Evolutionary conservation across 2,888 invertebrate species (phyloP).

Genomic region (Caenorhabditis afra): DNA sequence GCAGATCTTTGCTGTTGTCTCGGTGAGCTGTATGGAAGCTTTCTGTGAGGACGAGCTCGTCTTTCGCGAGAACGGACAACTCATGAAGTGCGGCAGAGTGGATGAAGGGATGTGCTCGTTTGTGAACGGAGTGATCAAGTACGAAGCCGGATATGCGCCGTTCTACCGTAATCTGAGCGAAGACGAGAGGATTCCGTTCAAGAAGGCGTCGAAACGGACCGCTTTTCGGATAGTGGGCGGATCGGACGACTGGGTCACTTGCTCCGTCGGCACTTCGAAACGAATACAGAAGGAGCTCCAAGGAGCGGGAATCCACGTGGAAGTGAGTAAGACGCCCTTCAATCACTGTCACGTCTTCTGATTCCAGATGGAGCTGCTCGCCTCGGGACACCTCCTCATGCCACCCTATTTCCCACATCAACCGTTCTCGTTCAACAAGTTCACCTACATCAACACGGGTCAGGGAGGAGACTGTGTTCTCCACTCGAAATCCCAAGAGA

Average conservation of each 20-base stretch:
- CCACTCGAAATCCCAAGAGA: slow-evolving; percentile 49
- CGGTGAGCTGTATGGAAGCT: slow-evolving; percentile 14
- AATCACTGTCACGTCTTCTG: too few species aligned
- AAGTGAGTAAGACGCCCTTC: too few species aligned
- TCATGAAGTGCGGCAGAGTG: slow-evolving; percentile 4
- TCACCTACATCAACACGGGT: slow-evolving; percentile 24
- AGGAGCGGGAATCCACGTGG: slow-evolving; percentile 47
- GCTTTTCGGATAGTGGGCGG: slow-evolving; percentile 26
- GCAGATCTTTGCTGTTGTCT: slow-evolving; percentile 8
- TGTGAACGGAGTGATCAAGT: slow-evolving; percentile 8
- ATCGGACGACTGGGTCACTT: slow-evolving; percentile 6
- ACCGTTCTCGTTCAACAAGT: slow-evolving; percentile 29
- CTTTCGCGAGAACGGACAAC: slow-evolving; percentile 43
- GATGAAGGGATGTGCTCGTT: neutral
- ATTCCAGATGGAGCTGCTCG: slow-evolving; percentile 27
- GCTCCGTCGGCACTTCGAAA: neutral
- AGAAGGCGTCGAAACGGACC: neutral
- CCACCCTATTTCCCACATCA: slow-evolving; percentile 56
- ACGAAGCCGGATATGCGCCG: neutral
- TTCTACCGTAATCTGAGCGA: neutral
- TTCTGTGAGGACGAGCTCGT: neutral
- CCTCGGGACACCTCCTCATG: slow-evolving; percentile 44
- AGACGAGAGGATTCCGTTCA: slow-evolving; percentile 13
- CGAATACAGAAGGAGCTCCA: slow-evolving; percentile 9
- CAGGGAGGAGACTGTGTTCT: slow-evolving; percentile 52